A percentile compares a stretch with the other conserved stretches of the same genome.
Evolutionary conservation across 2,113 vertebrate species (phyloP).

Genomic region (Brienomyrus brachyistius): DNA sequence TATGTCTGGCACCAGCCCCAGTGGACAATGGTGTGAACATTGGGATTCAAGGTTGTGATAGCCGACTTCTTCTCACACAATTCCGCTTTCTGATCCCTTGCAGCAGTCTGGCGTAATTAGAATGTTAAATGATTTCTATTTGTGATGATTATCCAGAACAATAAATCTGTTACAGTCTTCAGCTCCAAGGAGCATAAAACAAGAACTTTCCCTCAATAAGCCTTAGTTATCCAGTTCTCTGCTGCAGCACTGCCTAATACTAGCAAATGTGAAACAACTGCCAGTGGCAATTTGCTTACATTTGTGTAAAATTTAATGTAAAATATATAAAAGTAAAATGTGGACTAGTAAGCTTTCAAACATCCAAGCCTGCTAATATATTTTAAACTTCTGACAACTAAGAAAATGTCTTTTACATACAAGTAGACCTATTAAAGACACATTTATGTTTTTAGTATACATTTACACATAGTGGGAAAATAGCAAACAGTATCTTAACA

Average conservation of each 20-base stretch:
- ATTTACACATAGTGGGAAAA: neutral
- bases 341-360: neutral
- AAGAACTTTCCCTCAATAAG: conserved; percentile 26
- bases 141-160: conserved; percentile 51
- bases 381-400: neutral
- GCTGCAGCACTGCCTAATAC: neutral
- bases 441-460: neutral
- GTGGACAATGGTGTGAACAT: conserved; percentile 8
- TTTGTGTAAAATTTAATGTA: conserved; percentile 21
- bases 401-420: neutral
- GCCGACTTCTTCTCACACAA: conserved; percentile 36
- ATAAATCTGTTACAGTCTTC: conserved; percentile 51
- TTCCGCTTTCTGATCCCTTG: conserved; percentile 48
- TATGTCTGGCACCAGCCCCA: conserved; percentile 8
- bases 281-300: conserved; percentile 23
- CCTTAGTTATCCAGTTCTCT: neutral
- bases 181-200: conserved; percentile 33
- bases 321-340: neutral
- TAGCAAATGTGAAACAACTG: conserved; percentile 5
- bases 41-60: conserved; percentile 49
- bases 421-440: neutral
- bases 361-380: neutral
- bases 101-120: conserved; percentile 46
- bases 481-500: neutral
- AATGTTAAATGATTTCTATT: conserved; percentile 54